Conservation (phyloP, 2,113 vertebrate genomes). For the Hiodon alosoides region DNA sequence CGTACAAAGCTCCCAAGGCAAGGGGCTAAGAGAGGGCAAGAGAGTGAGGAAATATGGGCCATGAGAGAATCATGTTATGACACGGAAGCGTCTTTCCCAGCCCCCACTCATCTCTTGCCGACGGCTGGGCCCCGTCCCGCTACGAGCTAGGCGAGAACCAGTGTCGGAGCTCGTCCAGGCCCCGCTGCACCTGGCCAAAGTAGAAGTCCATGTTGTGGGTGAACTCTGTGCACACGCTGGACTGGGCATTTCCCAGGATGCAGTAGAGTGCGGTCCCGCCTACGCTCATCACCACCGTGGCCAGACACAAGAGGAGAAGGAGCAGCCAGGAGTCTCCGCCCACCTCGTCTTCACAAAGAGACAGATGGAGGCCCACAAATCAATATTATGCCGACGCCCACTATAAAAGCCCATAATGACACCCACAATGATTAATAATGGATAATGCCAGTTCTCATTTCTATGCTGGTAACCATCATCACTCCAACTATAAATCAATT, state of each 20-base stretch:
- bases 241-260: constrained; percentile 81
- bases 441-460: background rate
- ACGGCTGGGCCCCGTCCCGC: constrained; percentile 26
- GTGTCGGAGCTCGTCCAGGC: constrained; percentile 74
- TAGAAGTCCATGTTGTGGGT: constrained; percentile 89
- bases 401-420: too few relatives aligned
- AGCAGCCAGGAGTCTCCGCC: constrained; percentile 86
- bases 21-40: background rate
- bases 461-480: too few relatives aligned
- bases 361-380: background rate
- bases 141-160: constrained; percentile 76
- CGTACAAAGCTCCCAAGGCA: background rate
- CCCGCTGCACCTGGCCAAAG: constrained; percentile 73
- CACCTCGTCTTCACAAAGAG: constrained; percentile 72
- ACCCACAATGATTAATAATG: too few relatives aligned
- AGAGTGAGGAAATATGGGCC: background rate
- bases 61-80: background rate
- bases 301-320: constrained; percentile 85
- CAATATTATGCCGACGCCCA: background rate
- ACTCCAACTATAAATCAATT: too few relatives aligned
- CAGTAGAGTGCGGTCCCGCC: constrained; percentile 96
- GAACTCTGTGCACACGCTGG: constrained; percentile 90
- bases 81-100: background rate
- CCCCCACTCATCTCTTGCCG: background rate
- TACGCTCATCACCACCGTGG: constrained; percentile 89